Evolutionary conservation across 1,140 invertebrate genomes (phyloP).

Genomic region (Megalopta genalis): DNA sequence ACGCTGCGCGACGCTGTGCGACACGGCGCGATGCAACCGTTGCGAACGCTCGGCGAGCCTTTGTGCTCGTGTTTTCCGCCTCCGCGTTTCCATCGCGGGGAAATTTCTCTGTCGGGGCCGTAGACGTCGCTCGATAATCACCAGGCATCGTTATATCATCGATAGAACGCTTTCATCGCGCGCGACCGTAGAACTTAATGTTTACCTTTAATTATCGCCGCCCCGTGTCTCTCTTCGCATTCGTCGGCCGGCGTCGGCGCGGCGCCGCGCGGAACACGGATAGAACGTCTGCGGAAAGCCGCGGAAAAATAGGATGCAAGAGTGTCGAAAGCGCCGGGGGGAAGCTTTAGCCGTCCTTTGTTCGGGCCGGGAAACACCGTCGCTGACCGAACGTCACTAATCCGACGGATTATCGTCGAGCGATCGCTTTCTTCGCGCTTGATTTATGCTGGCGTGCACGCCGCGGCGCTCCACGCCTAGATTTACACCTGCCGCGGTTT

Average conservation of each 20-base stretch:
- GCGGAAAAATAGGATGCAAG: neutral
- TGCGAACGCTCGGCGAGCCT: slow-evolving; percentile 14
- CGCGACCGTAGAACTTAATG: neutral
- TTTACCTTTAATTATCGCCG: neutral
- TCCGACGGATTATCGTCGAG: slow-evolving; percentile 33
- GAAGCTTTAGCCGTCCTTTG: neutral
- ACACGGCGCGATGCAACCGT: too few relatives aligned
- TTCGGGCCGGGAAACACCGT: slow-evolving; percentile 6
- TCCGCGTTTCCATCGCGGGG: slow-evolving; percentile 25
- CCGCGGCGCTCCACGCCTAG: neutral
- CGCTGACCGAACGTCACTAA: slow-evolving; percentile 23
- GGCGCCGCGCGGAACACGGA: neutral
- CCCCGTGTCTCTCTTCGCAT: neutral
- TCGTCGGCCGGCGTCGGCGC: neutral
- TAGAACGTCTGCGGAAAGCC: neutral
- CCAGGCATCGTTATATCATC: neutral
- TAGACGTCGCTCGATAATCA: slow-evolving; percentile 3
- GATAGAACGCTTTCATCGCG: neutral
- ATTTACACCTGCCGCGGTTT: slow-evolving; percentile 36
- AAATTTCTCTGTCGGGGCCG: slow-evolving; percentile 39
- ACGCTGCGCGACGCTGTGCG: too few relatives aligned
- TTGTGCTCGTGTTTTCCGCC: slow-evolving; percentile 29
- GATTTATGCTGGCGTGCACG: slow-evolving; percentile 4
- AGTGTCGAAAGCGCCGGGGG: neutral
- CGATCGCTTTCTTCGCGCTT: slow-evolving; percentile 43